Percentiles rank a stretch among this genome's conserved stretches.
phyloP scores from a whole-genome alignment of 2,888 invertebrate genomes.

The Brachylomia viminalis region DNA sequence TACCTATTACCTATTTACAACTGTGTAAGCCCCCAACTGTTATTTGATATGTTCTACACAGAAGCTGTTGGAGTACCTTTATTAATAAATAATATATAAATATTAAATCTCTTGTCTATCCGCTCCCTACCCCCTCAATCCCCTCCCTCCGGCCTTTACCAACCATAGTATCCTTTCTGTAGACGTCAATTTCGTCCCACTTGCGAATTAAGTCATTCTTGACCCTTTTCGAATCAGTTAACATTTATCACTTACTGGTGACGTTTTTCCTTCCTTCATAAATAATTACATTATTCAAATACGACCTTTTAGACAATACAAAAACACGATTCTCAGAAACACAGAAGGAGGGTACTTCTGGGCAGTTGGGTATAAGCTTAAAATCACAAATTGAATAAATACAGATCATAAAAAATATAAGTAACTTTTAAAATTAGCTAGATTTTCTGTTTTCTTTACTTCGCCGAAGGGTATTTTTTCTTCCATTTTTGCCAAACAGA shows the following conservation, averaged over 20 bases:
- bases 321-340: neutral
- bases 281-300: slow-evolving; percentile 35
- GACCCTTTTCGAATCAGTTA: slow-evolving; percentile 7
- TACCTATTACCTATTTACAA: no score
- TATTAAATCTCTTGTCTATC: no score
- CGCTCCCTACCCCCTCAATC: no score
- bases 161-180: neutral
- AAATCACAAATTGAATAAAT: slow-evolving; percentile 7
- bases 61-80: no score
- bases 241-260: slow-evolving; percentile 3
- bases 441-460: slow-evolving; percentile 17
- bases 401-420: neutral
- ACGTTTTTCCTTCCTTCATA: slow-evolving; percentile 22
- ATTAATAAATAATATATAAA: no score
- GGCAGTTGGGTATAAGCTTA: neutral
- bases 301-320: neutral
- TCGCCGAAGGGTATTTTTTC: slow-evolving; percentile 4
- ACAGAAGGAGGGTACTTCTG: neutral
- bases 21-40: no score
- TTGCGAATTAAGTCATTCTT: neutral
- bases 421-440: neutral
- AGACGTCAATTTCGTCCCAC: neutral
- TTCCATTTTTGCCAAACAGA: slow-evolving; percentile 21
- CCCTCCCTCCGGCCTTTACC: neutral
- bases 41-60: no score